These are phyloP conservation scores for Lagocephalus sceleratus DNA, from an alignment of 2,797 vertebrate genomes.

Conservation along the genomic window DNA sequence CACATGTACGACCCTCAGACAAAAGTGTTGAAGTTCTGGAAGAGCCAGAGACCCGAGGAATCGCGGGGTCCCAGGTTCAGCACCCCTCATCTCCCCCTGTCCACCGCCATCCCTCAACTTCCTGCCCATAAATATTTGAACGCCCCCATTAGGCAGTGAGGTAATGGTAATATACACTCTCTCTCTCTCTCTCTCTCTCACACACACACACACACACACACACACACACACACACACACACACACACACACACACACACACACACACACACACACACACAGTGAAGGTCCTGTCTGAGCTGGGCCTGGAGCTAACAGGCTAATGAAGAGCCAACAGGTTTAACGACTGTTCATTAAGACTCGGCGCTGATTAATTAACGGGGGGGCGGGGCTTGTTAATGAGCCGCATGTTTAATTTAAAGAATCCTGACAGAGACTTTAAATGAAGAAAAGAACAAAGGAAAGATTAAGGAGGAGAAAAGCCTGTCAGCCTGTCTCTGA, in stretches of 20 bases:
- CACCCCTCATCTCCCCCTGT: constrained; percentile 51
- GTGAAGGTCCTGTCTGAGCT: constrained; percentile 50
- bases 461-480: constrained; percentile 25
- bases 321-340: constrained; percentile 69
- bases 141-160: constrained; percentile 62
- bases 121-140: constrained; percentile 71
- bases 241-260: constrained; percentile 37
- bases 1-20: constrained; percentile 12
- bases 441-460: constrained; percentile 51
- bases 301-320: constrained; percentile 62
- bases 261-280: constrained; percentile 32
- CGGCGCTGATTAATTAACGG: constrained; percentile 68
- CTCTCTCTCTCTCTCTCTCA: too few species aligned
- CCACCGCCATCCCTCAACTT: constrained; percentile 60
- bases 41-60: too few species aligned
- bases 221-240: constrained; percentile 14
- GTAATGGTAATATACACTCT: constrained; percentile 57
- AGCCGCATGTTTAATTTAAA: constrained; percentile 54
- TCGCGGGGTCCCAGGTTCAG: too few species aligned
- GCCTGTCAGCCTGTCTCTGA: too few species aligned
- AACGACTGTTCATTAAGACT: constrained; percentile 65
- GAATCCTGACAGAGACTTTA: constrained; percentile 49
- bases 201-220: constrained; percentile 34
- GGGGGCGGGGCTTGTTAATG: constrained; percentile 49
- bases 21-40: too few species aligned